Base-by-base conservation (phyloP, 2,888 invertebrate species). In the Macaria notata region DNA sequence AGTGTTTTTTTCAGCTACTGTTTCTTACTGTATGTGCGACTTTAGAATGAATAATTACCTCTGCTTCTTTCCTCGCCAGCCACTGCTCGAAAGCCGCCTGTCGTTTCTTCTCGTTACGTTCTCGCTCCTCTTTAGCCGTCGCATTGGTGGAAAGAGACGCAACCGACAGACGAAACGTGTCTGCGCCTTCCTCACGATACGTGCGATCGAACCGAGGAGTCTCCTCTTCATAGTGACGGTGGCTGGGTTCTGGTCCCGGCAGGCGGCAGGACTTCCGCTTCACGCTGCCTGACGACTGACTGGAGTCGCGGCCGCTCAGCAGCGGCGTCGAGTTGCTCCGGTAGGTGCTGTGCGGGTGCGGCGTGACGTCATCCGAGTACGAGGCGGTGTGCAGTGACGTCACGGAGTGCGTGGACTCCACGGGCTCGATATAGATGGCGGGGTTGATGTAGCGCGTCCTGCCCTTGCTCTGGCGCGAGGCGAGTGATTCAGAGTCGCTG, bases 361-460 rank as follows among this genome's bases (percentile, higher is more conserved):
- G 91, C 0, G 91, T 91, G 36, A 88, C 74, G 29, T 84, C 85
- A 39, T 85, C 86, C 1, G 81, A 64, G 45, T 73, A 78, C 0
- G 84, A 77, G 9, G 84, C 86, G 0, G 84, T 78, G 41, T 80
- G 84, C 49, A 90, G 70, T 53, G 88, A 89, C 51, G 86, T 86
- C 61, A 83, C 87, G 0, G 91, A 90, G 54, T 80, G 89, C 41
- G 87, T 80, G 0, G 84, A 68, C 57, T 88, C 84, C 0, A 92
- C 79, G 0, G 88, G 84, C 72, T 94, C 94, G 2, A 93, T 88
- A 62, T 90, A 93, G 63, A 94, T 93, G 4, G 94, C 93, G 0
- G 94, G 92, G 73, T 94, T 94, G 51, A 94, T 92, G 69, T 93
- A 93, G 58, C 93, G 90, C 4, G 88, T 86, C 69, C 83, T 89